These are phyloP conservation scores for Siderastrea radians DNA, from an alignment of 92 coral and sea anemone genomes.

Conservation along the genomic window DNA sequence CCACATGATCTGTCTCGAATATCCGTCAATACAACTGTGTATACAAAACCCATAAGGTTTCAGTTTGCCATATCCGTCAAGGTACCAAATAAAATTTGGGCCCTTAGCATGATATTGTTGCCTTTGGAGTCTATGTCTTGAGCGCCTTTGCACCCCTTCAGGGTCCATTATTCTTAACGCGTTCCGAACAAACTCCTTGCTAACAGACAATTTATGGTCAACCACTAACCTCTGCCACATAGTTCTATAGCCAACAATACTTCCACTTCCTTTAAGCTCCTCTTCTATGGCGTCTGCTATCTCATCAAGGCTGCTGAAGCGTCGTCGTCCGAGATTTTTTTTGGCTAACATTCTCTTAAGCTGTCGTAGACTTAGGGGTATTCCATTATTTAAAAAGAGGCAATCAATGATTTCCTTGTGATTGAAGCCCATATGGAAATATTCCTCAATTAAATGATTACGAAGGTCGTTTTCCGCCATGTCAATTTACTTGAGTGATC, in stretches of 20 bases:
- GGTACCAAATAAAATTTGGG: constrained; percentile 76
- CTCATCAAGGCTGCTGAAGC: constrained; percentile 57
- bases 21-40: constrained; percentile 58
- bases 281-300: constrained; percentile 50
- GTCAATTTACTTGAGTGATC: constrained; percentile 29
- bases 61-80: no score
- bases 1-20: constrained; percentile 62
- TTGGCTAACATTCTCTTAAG: constrained; percentile 58
- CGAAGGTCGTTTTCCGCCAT: constrained; percentile 59
- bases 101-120: constrained; percentile 70
- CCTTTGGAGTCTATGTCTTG: constrained; percentile 70
- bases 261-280: constrained; percentile 64
- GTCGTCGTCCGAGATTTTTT: constrained; percentile 58
- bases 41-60: no score
- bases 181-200: constrained; percentile 61
- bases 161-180: constrained; percentile 55
- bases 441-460: constrained; percentile 55
- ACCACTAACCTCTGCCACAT: constrained; percentile 67
- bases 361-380: constrained; percentile 56
- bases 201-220: constrained; percentile 56
- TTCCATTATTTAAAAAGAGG: constrained; percentile 65
- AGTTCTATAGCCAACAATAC: constrained; percentile 59
- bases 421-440: constrained; percentile 59
- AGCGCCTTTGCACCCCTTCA: constrained; percentile 59
- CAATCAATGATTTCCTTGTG: constrained; percentile 60